Evolutionary conservation across 2,888 invertebrate genomes (phyloP), one percentile per base, ranked within the genome.

Genomic region (Onthophagus sagittarius): DNA sequence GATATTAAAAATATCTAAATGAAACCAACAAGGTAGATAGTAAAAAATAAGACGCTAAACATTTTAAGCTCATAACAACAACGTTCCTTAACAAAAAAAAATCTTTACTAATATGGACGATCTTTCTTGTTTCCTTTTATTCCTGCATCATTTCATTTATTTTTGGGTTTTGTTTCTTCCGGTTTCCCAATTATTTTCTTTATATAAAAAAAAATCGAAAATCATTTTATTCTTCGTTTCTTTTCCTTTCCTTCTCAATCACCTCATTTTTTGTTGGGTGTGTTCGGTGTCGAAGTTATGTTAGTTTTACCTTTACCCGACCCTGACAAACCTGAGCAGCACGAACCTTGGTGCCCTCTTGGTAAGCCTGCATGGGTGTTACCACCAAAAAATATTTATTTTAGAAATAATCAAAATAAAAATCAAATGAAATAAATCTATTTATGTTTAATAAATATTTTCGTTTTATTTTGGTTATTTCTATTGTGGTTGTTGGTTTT

Each of bases 311-410:
- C 94, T 86, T 89, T 94, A 87, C 93, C 94, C 87, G 92, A 94
- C 88, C 94, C 94, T 85, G 90, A 92, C 87, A 93, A 93, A 88
- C 94, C 94, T 85, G 93, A 93, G 88, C 93, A 94, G 91, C 94
- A 94, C 89, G 94, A 94, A 88, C 93, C 93, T 88, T 94, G 94
- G 91, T 94, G 94, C 89, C 93, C 94, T 86, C 90, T 94, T 87
- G 92, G 92, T 92, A 92, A 92, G 91, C 81, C 76, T 78, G 77
- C 75, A 76, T 77, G 76, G 76, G 75, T 77, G 72, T 78, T 74
- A 71, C 73, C 73, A 73, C 71, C 72, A 62, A 64, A 64, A 64
- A 4, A 64, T 15, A 9, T 11, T 13, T 9, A 64, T 64, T 64
- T 13, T 15, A 14, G 63, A 64, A 64, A 11, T 64, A 15, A 14